Percentiles rank a stretch among this genome's conserved stretches.
Conservation (phyloP, 1,140 invertebrate species). For the Odontomachus brunneus region DNA sequence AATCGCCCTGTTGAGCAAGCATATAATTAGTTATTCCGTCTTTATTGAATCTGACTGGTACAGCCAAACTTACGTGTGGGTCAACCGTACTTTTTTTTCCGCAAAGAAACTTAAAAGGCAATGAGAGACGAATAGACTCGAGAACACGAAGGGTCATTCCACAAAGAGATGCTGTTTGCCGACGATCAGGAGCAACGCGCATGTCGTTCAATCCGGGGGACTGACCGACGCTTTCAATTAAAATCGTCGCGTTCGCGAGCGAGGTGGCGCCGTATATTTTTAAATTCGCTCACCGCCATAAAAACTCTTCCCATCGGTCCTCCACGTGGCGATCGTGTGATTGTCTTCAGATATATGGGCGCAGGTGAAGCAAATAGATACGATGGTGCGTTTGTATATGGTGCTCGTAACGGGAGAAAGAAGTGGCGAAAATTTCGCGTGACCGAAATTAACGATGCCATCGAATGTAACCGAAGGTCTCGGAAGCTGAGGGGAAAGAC, state of each 20-base stretch:
- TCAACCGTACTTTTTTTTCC: no score
- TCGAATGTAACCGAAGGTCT: no score
- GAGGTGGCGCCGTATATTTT: slow-evolving; percentile 50
- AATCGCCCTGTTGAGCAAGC: no score
- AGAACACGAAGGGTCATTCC: neutral
- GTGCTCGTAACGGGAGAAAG: no score
- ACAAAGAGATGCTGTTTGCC: neutral
- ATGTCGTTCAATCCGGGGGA: neutral
- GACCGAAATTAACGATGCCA: no score
- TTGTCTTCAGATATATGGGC: slow-evolving; percentile 7
- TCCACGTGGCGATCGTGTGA: neutral
- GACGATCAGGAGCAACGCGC: neutral
- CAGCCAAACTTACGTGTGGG: no score
- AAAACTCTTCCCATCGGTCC: slow-evolving; percentile 16
- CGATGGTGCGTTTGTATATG: neutral
- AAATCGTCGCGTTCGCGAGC: slow-evolving; percentile 9
- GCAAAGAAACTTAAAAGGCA: neutral
- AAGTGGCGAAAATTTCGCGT: no score
- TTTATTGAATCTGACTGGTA: no score
- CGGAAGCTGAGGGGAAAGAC: no score
- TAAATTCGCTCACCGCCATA: slow-evolving; percentile 47
- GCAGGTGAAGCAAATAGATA: neutral
- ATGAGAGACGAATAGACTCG: neutral
- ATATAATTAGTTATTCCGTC: no score
- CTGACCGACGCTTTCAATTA: slow-evolving; percentile 45